phyloP scores from a whole-genome alignment of 1,140 invertebrate genomes.

The Lucilia sericata region DNA sequence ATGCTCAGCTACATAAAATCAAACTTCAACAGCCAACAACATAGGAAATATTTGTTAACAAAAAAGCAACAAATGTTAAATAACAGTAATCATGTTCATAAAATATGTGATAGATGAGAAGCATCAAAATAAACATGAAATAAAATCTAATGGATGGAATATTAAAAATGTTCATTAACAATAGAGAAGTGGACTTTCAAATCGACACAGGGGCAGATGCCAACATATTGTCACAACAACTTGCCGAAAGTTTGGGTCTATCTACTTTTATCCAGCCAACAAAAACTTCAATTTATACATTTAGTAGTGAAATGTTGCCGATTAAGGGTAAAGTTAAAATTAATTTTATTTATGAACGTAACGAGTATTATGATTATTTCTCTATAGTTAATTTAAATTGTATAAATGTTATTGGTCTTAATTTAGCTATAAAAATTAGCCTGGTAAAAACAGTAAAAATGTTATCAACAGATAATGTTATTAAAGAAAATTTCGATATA shows the following conservation, averaged over 20 bases:
- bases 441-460: slow-evolving; percentile 40
- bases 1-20: too few species aligned
- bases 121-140: too few species aligned
- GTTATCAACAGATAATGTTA: not conserved
- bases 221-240: slow-evolving; percentile 50
- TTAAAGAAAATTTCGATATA: slow-evolving; percentile 1
- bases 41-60: too few species aligned
- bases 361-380: slow-evolving; percentile 40
- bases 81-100: too few species aligned
- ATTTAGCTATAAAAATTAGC: slow-evolving; percentile 1
- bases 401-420: slow-evolving; percentile 40
- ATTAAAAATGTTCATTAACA: slow-evolving; percentile 47
- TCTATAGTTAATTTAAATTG: slow-evolving; percentile 46
- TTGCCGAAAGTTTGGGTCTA: slow-evolving; percentile 15
- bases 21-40: too few species aligned
- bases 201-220: slow-evolving; percentile 51
- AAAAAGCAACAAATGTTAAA: too few species aligned
- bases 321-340: slow-evolving; percentile 43
- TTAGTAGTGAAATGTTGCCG: slow-evolving; percentile 46
- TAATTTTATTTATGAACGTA: slow-evolving; percentile 39
- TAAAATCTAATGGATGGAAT: slow-evolving; percentile 26
- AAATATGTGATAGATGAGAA: too few species aligned
- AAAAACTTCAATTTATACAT: slow-evolving; percentile 31
- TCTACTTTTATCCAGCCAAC: too few species aligned
- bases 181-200: slow-evolving; percentile 48